phyloP scores from a whole-genome alignment of 2,888 invertebrate genomes.

The Hemaris fuciformis region DNA sequence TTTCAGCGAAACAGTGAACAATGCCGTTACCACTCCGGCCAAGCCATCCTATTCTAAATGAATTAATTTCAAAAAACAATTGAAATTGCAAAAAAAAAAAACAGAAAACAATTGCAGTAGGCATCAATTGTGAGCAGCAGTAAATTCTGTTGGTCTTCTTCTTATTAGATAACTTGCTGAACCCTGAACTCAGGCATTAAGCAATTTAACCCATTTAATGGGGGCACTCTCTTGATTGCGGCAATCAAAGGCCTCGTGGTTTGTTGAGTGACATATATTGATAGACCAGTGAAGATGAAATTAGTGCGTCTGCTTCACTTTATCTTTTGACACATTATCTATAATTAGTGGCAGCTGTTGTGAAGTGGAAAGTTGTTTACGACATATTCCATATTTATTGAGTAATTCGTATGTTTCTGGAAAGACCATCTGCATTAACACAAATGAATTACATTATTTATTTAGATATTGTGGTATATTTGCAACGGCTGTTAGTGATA shows the following conservation, averaged over 20 bases:
- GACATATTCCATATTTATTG: background rate
- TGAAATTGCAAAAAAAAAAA: conserved; percentile 7
- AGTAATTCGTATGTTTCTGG: background rate
- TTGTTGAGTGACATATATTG: conserved; percentile 14
- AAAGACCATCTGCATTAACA: background rate
- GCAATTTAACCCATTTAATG: conserved; percentile 63
- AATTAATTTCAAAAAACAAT: no score
- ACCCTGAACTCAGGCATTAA: conserved; percentile 63
- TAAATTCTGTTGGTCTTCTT: conserved; percentile 37
- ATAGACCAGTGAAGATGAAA: background rate
- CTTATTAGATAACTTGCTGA: conserved; percentile 65
- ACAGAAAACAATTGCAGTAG: background rate
- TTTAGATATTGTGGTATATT: background rate
- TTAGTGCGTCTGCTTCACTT: background rate
- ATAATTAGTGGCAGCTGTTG: background rate
- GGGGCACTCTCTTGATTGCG: conserved; percentile 40
- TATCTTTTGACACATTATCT: background rate
- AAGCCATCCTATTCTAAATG: no score
- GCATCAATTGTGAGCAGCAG: conserved; percentile 19
- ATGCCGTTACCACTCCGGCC: no score
- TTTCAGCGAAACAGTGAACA: no score
- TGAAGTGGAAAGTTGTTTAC: background rate
- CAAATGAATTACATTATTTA: background rate
- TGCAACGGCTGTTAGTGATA: background rate
- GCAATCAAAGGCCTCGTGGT: conserved; percentile 33